Evolutionary conservation across 2,888 invertebrate genomes (phyloP), one percentile per base, ranked within the genome.

Genomic region (Chrysomela aeneicollis): DNA sequence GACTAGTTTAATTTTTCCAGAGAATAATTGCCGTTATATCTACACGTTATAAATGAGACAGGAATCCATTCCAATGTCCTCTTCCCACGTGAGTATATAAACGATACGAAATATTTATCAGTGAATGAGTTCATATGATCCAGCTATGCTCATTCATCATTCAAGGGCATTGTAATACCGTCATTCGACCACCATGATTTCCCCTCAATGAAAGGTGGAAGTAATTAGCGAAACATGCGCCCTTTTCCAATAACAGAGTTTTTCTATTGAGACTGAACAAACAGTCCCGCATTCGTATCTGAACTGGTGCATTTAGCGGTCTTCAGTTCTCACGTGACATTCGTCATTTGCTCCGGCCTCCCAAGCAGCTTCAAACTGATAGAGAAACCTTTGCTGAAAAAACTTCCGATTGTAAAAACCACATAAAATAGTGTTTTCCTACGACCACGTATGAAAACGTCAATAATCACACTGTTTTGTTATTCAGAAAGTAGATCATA

Each of bases 201-300:
- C 46, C 57, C 57, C 26, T 21, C 37, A 21, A 57, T n/a, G 22
- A 46, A 42, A 57, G 46, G 42, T 46, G 10, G 12, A 30, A 57
- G 46, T 57, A 57, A 57, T 57, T 46, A 57, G 57, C 42, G 8
- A 10, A 46, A 57, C 42, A 42, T 42, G 46, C 9, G 57, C 57
- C 55, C 57, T 42, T 42, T 30, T 57, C 46, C 15, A 17, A 26
- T 42, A 46, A 57, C 26, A 46, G 37, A 35, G 66, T 59, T 70
- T 53, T 68, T 61, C 59, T 60, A 71, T 67, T 67, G 64, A 70
- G 62, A 66, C 70, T 70, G 70, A 67, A 70, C 70, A 73, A 73
- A 73, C 73, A 71, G 54, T 70, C 71, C 73, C 68, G 67, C 69
- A 69, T 64, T 60, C 67, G 42, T 15, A 15, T 66, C 69, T 69